Conservation (phyloP, 2,113 vertebrate genomes). For the Tachysurus fulvidraco region DNA sequence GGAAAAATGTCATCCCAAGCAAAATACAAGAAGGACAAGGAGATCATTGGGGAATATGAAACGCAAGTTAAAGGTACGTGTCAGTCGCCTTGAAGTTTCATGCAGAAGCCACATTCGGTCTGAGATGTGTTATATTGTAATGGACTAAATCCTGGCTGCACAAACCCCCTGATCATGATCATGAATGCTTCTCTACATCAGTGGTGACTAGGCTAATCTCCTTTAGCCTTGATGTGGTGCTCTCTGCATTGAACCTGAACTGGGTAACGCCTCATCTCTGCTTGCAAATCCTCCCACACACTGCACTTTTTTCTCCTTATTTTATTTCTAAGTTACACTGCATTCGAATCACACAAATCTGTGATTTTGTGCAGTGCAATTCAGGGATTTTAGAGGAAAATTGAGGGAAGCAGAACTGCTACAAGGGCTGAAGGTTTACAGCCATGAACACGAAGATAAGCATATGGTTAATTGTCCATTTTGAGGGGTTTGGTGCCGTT, state of each 20-base stretch:
- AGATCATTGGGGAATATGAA: slow-evolving; percentile 94
- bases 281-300: slow-evolving; percentile 9
- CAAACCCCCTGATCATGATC: neutral
- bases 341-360: neutral
- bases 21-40: slow-evolving; percentile 97
- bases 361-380: neutral
- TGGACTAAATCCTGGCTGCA: no score
- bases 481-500: neutral
- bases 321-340: slow-evolving; percentile 3
- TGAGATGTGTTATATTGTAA: neutral
- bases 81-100: slow-evolving; percentile 12
- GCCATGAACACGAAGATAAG: neutral
- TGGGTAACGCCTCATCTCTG: slow-evolving; percentile 36
- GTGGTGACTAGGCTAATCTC: slow-evolving; percentile 1
- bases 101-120: neutral
- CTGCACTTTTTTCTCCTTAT: neutral
- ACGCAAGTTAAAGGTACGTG: slow-evolving; percentile 91
- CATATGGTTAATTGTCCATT: neutral
- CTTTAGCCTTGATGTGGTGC: slow-evolving; percentile 3
- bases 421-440: neutral
- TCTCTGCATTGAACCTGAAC: slow-evolving; percentile 24
- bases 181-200: neutral
- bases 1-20: slow-evolving; percentile 87
- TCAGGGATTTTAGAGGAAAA: neutral
- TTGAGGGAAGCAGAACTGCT: neutral